These are phyloP conservation scores for Diachasma alloeum DNA, from an alignment of 1,140 invertebrate species.

Conservation along the genomic window DNA sequence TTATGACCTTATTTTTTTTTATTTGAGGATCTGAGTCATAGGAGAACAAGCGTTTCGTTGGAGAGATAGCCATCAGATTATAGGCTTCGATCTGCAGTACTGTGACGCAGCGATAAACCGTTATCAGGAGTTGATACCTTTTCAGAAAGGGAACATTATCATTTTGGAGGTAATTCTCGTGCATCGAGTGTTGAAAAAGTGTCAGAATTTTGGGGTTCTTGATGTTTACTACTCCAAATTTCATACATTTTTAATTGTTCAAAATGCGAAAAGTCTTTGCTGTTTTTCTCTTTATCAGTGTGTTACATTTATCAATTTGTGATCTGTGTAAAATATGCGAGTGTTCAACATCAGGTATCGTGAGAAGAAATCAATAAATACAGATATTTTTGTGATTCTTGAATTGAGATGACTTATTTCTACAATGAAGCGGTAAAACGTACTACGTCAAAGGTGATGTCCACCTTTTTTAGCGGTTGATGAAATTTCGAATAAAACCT, in stretches of 20 bases:
- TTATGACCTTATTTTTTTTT: neutral
- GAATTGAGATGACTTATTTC: neutral
- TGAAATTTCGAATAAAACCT: no score
- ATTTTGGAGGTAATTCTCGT: neutral
- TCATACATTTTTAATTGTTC: neutral
- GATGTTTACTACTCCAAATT: neutral
- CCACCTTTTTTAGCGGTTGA: no score
- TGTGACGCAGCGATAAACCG: conserved; percentile 17
- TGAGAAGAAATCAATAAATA: neutral
- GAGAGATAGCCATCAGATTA: conserved; percentile 7
- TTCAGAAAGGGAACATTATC: neutral
- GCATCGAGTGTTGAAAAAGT: neutral
- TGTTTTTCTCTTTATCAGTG: conserved; percentile 13
- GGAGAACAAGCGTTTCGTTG: conserved; percentile 7
- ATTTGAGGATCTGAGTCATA: conserved; percentile 4
- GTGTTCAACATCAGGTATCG: conserved; percentile 24
- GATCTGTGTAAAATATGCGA: conserved; percentile 31
- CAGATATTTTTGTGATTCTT: neutral
- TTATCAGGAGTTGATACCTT: neutral
- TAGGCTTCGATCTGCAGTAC: neutral
- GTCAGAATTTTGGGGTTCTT: neutral
- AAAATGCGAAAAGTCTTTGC: neutral
- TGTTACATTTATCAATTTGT: conserved; percentile 13
- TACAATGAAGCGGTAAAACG: no score
- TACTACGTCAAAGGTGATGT: no score